Conservation (phyloP, 2,113 vertebrate species). For the Gobiocypris rarus region DNA sequence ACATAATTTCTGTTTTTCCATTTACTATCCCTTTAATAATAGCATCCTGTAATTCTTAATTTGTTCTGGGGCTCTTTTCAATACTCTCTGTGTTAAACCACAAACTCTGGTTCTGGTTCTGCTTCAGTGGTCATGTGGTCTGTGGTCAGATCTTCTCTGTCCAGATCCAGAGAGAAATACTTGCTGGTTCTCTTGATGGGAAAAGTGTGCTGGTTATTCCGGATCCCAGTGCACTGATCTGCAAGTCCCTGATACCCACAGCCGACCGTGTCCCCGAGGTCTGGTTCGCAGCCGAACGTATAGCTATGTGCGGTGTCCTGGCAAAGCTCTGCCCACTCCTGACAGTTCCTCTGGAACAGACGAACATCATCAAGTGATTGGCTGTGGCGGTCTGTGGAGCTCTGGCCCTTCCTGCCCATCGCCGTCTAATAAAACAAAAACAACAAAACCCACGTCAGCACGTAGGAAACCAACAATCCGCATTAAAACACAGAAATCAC, state of each 20-base stretch:
- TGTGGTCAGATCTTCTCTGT: constrained; percentile 28
- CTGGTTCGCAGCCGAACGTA: constrained; percentile 93
- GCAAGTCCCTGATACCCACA: constrained; percentile 84
- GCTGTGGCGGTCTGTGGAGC: constrained; percentile 93
- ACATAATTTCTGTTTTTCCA: background rate
- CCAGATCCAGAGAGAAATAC: constrained; percentile 91
- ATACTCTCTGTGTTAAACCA: constrained; percentile 80
- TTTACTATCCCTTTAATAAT: constrained; percentile 16
- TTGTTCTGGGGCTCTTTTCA: constrained; percentile 40
- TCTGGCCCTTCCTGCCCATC: constrained; percentile 85
- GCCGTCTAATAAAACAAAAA: constrained; percentile 72
- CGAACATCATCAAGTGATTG: constrained; percentile 95
- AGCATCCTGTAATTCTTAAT: constrained; percentile 9
- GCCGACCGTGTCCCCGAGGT: constrained; percentile 81
- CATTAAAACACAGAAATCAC: constrained; percentile 2
- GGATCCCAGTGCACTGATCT: constrained; percentile 87
- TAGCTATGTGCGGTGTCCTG: constrained; percentile 98
- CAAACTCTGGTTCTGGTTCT: constrained; percentile 94
- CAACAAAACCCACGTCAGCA: background rate
- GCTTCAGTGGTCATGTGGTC: constrained; percentile 85
- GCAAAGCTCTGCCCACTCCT: constrained; percentile 89
- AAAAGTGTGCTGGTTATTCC: constrained; percentile 80
- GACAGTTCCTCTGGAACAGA: constrained; percentile 93
- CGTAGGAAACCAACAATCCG: background rate
- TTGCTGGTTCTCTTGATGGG: constrained; percentile 96